Percentiles rank a stretch among this genome's conserved stretches.
phyloP scores from a whole-genome alignment of 1,140 invertebrate genomes.

The Araneus ventricosus region DNA sequence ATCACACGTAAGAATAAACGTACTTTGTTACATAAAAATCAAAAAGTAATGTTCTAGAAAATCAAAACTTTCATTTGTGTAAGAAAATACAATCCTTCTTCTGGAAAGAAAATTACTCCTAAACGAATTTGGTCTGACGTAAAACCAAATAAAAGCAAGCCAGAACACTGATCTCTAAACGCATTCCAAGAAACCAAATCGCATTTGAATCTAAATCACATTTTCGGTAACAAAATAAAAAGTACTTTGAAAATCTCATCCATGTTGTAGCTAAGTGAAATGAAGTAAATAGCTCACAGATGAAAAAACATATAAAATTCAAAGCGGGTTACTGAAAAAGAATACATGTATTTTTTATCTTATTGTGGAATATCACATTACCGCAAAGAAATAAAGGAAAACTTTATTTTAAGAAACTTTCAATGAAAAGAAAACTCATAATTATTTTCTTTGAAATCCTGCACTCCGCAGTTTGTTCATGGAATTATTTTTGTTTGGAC shows the following conservation, averaged over 20 bases:
- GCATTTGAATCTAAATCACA: neutral
- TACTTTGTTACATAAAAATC: too few relatives aligned
- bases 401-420: too few relatives aligned
- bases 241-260: neutral
- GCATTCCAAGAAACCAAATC: neutral
- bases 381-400: neutral
- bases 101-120: neutral
- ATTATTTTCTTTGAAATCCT: too few relatives aligned
- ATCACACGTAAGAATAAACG: too few relatives aligned
- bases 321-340: neutral
- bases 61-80: neutral
- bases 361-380: neutral
- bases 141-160: neutral
- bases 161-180: neutral
- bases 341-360: neutral
- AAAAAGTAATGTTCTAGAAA: neutral
- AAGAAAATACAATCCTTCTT: neutral
- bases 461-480: neutral
- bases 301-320: neutral
- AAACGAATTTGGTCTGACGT: neutral
- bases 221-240: neutral
- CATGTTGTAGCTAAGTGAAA: neutral
- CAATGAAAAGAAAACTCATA: too few relatives aligned
- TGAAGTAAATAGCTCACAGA: neutral
- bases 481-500: too few relatives aligned